Evolutionary conservation across 2,797 vertebrate species (phyloP).

Genomic region (Allenopithecus nigroviridis): DNA sequence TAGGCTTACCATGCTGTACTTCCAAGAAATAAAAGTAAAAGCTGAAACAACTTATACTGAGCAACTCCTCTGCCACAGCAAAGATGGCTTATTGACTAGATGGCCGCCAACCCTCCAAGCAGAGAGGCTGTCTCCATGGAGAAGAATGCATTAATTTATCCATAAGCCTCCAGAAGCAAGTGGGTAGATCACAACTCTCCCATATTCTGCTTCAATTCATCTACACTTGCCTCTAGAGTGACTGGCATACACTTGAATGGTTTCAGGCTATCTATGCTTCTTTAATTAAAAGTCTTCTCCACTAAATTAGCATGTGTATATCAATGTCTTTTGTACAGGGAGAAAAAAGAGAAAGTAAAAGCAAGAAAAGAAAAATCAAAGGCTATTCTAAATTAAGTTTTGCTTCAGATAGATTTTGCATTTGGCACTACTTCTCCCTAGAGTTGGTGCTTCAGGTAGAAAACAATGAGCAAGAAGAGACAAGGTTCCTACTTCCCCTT

Average conservation of each 20-base stretch:
- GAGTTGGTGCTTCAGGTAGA: not conserved
- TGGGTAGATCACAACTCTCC: not conserved
- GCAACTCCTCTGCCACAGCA: not conserved
- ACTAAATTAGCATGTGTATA: conserved; percentile 42
- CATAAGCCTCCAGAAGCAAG: conserved; percentile 33
- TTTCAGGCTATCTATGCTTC: conserved; percentile 6
- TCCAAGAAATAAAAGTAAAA: conserved; percentile 51
- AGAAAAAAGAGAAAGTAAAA: not conserved
- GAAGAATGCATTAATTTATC: conserved; percentile 37
- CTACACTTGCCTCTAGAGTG: conserved; percentile 8
- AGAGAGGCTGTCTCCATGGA: not conserved
- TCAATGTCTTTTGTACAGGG: conserved; percentile 2
- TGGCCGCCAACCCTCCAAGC: not conserved
- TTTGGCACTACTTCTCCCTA: not conserved
- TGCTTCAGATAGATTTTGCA: not conserved
- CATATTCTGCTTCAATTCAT: not conserved
- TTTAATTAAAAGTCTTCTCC: conserved; percentile 63
- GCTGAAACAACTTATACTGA: not conserved
- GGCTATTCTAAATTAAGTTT: conserved; percentile 12
- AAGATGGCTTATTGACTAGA: not conserved
- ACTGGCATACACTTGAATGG: not conserved
- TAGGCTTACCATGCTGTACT: not conserved
- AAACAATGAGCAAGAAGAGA: not conserved
- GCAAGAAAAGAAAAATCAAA: conserved; percentile 41
- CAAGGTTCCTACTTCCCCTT: not conserved